Conservation (phyloP, 2,113 vertebrate species). For the Miniopterus natalensis region DNA sequence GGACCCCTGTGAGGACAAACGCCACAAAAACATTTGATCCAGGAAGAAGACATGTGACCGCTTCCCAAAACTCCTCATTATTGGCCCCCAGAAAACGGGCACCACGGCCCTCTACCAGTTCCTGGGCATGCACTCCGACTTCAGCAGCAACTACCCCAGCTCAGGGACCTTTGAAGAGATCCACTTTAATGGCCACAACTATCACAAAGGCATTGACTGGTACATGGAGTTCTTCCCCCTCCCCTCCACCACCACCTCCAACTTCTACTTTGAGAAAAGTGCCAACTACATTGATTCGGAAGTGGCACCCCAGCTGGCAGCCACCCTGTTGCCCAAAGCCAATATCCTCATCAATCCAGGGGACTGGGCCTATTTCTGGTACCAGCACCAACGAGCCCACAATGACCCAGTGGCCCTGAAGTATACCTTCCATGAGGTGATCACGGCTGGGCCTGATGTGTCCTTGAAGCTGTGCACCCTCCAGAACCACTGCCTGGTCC, state of each 20-base stretch:
- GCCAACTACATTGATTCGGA: conserved; percentile 99
- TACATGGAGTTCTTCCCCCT: conserved; percentile 99
- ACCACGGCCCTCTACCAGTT: conserved; percentile 98
- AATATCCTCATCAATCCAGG: conserved; percentile 98
- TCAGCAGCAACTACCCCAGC: conserved; percentile 98
- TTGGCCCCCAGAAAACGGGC: conserved; percentile 98
- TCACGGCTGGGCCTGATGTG: conserved; percentile 91
- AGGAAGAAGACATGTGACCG: conserved; percentile 99
- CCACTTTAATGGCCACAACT: conserved; percentile 99
- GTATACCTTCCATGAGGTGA: conserved; percentile 96
- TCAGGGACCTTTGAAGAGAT: conserved; percentile 99
- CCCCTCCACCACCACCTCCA: conserved; percentile 98
- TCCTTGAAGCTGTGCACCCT: conserved; percentile 92
- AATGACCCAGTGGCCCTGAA: conserved; percentile 95
- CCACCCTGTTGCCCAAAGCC: conserved; percentile 95
- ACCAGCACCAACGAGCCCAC: conserved; percentile 98
- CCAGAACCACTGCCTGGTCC: conserved; percentile 96
- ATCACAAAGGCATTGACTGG: conserved; percentile 99
- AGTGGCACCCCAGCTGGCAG: conserved; percentile 93
- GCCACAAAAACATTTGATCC: conserved; percentile 99
- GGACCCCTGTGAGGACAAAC: conserved; percentile 99
- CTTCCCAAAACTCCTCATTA: conserved; percentile 98
- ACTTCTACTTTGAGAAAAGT: conserved; percentile 99
- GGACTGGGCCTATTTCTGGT: conserved; percentile 98
- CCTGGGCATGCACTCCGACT: conserved; percentile 96